phyloP scores from a whole-genome alignment of 2,113 vertebrate genomes.

The Probosciger aterrimus region DNA sequence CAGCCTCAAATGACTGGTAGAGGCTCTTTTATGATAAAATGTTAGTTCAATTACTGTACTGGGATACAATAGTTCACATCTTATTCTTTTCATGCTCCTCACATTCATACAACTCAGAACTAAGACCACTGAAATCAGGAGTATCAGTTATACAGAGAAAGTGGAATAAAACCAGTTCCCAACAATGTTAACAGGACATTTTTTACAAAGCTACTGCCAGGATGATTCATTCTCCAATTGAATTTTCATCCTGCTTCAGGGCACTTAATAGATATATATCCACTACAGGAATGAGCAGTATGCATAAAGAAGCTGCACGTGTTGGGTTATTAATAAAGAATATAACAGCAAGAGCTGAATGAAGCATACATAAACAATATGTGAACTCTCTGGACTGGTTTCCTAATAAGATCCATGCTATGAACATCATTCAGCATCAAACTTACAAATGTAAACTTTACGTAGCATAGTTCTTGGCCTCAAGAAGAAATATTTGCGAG shows the following conservation, averaged over 20 bases:
- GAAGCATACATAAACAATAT: neutral
- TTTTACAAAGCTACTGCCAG: neutral
- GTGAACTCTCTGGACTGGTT: neutral
- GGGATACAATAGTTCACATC: neutral
- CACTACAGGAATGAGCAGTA: neutral
- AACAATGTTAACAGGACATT: neutral
- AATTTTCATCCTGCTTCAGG: neutral
- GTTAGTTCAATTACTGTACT: neutral
- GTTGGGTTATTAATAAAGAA: neutral
- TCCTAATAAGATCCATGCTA: neutral
- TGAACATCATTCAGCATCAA: neutral
- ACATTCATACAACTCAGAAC: neutral
- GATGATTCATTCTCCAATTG: neutral
- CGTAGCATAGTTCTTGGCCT: neutral
- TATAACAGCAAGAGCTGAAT: neutral
- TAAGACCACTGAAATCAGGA: neutral
- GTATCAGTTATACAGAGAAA: neutral
- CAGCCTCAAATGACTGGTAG: neutral
- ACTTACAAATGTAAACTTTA: neutral
- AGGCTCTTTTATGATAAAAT: neutral
- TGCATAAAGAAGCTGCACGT: neutral
- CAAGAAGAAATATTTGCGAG: neutral
- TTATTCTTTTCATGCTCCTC: neutral
- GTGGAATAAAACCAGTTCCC: neutral
- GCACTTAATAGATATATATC: neutral